Evolutionary conservation across 2,888 invertebrate genomes (phyloP).

Genomic region (Drosophila paranaensis): DNA sequence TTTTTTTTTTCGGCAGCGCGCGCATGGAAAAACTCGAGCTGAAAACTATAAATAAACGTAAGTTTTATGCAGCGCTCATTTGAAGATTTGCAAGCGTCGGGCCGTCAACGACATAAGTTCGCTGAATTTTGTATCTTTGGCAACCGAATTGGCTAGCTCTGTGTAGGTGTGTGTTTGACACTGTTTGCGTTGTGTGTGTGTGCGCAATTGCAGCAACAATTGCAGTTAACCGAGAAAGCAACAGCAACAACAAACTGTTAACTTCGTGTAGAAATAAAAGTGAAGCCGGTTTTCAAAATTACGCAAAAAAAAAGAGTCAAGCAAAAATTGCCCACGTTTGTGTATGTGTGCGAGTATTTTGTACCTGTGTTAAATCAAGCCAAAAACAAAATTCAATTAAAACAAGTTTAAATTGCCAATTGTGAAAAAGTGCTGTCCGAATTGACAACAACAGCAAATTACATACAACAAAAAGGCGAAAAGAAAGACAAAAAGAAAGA

Average conservation of each 20-base stretch:
- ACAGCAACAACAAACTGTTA: slow-evolving; percentile 52
- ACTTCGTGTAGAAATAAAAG: slow-evolving; percentile 65
- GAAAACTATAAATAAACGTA: slow-evolving; percentile 84
- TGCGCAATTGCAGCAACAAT: slow-evolving; percentile 74
- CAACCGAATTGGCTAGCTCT: slow-evolving; percentile 48
- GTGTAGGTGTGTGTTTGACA: slow-evolving; percentile 36
- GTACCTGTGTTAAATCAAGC: slow-evolving; percentile 53
- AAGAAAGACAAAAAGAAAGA: slow-evolving; percentile 32
- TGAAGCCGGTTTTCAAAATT: slow-evolving; percentile 79
- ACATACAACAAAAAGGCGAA: slow-evolving; percentile 7
- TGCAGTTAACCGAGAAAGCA: slow-evolving; percentile 76
- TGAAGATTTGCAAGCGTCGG: slow-evolving; percentile 82
- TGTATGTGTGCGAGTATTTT: slow-evolving; percentile 26
- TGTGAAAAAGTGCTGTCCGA: slow-evolving; percentile 49
- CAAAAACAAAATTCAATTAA: slow-evolving; percentile 64
- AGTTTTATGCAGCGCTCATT: slow-evolving; percentile 80
- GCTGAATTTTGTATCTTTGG: slow-evolving; percentile 50
- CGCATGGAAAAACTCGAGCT: slow-evolving; percentile 57
- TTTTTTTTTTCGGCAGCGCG: slow-evolving; percentile 48
- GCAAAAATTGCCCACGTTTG: slow-evolving; percentile 43
- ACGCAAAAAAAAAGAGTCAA: slow-evolving; percentile 65
- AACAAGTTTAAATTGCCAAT: slow-evolving; percentile 65
- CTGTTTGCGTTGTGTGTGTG: slow-evolving; percentile 16
- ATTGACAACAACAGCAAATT: slow-evolving; percentile 21
- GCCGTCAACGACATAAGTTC: slow-evolving; percentile 55